Conservation (phyloP, 2,797 vertebrate species). For the Staurois parvus region DNA sequence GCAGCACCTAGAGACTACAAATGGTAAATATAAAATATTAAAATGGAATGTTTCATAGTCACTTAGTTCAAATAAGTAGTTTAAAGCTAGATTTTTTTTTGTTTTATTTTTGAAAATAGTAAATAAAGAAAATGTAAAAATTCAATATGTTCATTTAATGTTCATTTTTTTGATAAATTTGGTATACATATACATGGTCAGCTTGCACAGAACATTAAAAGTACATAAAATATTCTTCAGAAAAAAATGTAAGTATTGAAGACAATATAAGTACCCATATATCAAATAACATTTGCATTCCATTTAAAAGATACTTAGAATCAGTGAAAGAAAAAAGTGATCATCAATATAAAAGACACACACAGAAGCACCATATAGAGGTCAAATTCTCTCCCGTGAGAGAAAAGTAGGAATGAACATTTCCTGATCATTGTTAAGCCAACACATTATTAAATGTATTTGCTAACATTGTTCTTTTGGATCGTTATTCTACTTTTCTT, state of each 20-base stretch:
- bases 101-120: too few species aligned
- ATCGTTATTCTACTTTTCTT: conserved; percentile 68
- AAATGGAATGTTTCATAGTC: too few species aligned
- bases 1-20: too few species aligned
- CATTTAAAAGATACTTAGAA: background rate
- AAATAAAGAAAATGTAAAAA: too few species aligned
- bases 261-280: background rate
- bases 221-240: background rate
- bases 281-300: background rate
- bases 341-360: background rate
- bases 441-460: conserved; percentile 78
- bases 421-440: conserved; percentile 71
- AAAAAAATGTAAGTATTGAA: background rate
- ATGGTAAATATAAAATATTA: too few species aligned
- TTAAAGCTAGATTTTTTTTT: too few species aligned
- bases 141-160: too few species aligned
- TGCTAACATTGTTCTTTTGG: conserved; percentile 77
- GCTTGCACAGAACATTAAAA: background rate
- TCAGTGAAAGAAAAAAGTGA: background rate
- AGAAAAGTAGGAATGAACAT: conserved; percentile 67
- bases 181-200: background rate
- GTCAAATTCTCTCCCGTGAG: conserved; percentile 53
- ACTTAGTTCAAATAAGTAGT: too few species aligned
- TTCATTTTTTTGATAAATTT: too few species aligned
- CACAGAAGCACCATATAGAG: conserved; percentile 62